Base-by-base conservation (phyloP, 2,797 vertebrate genomes). In the Syngnathus rostellatus region DNA sequence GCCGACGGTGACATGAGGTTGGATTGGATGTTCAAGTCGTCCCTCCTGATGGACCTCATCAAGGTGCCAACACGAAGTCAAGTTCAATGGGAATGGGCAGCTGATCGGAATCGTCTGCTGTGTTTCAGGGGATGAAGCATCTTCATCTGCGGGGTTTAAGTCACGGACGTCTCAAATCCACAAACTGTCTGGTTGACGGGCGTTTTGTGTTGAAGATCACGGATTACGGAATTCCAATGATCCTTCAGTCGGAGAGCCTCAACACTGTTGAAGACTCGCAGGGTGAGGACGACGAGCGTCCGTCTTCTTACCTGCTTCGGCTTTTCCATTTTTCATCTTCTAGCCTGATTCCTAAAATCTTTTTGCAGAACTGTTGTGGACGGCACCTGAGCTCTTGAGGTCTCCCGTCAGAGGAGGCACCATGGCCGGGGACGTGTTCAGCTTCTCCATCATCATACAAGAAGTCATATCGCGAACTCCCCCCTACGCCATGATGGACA, bases 1-100 rank as follows among this genome's bases (percentile, higher is more conserved):
- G 89, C 75, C 5, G 92, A 94, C 0, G 61, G 87, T 19, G 85
- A 93, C 17, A 89, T 95, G 72, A 94, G 94, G 68, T 83, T 95
- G 50, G 92, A 95, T 76, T 94, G 93, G 93, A 93, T 94, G 92
- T 95, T 95, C 85, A 96, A 94, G 66, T 94, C 93, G 0, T 95
- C 93, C 0, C 87, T 96, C 2, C 63, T 96, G 50, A 84, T 92
- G 85, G 93, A 97, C 83, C 88, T 95, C 46, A 94, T 95, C 71
- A 95, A 95, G 91, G 92, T 66, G 54, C 48, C 17, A 1, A 7
- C 62, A 5, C 10, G 17, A 10, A 1, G 21, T 43, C 8, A 45
- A 14, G 10, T 62, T 11, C n/a, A 8, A 62, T 14, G 7, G n/a
- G 21, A 45, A 7, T 6, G 14, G 59, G 59, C n/a, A 16, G 60